A percentile compares a stretch with the other conserved stretches of the same genome.
Evolutionary conservation across 2,797 vertebrate genomes (phyloP).

Genomic region (Sebastes oblongus): DNA sequence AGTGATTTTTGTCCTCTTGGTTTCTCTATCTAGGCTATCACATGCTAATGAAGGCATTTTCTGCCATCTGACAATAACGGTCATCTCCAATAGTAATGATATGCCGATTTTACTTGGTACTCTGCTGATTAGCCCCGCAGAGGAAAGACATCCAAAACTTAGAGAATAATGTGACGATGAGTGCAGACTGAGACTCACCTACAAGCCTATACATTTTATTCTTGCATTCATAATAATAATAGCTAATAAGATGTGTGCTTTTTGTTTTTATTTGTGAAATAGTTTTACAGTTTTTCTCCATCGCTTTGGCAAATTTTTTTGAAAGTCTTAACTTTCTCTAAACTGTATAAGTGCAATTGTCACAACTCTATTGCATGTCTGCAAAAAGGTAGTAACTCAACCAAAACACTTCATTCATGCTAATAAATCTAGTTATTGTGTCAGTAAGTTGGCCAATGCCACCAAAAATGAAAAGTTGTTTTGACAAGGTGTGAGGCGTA

Average conservation of each 20-base stretch:
- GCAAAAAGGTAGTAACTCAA: too few species aligned
- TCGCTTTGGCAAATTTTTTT: too few species aligned
- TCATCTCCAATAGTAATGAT: constrained; percentile 81
- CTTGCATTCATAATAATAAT: neutral
- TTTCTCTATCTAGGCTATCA: constrained; percentile 80
- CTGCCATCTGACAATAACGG: constrained; percentile 89
- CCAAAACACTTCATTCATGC: too few species aligned
- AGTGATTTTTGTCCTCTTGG: constrained; percentile 96
- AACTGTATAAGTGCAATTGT: too few species aligned
- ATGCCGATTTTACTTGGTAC: constrained; percentile 45
- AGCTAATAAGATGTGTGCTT: neutral
- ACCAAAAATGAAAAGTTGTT: too few species aligned
- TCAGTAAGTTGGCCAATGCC: too few species aligned
- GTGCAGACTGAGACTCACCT: neutral
- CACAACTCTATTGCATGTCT: too few species aligned
- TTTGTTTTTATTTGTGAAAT: neutral
- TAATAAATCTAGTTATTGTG: too few species aligned
- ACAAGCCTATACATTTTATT: neutral
- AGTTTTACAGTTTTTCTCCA: neutral
- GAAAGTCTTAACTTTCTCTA: too few species aligned
- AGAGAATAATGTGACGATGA: constrained; percentile 2
- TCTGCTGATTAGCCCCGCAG: constrained; percentile 44
- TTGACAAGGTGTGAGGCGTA: too few species aligned
- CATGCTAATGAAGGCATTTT: constrained; percentile 94
- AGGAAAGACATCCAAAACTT: constrained; percentile 29